Conservation (phyloP, 1,140 invertebrate species). For the Psix sp. region DNA sequence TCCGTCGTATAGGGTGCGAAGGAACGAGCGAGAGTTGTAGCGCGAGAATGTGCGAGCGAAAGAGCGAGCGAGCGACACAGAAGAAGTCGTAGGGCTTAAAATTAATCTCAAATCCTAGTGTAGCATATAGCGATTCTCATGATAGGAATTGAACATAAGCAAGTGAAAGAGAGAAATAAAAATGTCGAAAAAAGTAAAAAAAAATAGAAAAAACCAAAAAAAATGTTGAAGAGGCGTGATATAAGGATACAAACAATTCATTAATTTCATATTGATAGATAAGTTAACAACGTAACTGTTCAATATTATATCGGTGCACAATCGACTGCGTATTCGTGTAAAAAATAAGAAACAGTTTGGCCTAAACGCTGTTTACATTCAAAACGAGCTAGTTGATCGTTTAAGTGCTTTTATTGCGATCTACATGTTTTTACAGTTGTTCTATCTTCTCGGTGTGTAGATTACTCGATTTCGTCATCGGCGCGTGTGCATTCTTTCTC, state of each 20-base stretch:
- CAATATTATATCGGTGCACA: conserved; percentile 69
- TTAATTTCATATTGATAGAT: conserved; percentile 71
- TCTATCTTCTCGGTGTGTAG: conserved; percentile 56
- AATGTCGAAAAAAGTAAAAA: conserved; percentile 14
- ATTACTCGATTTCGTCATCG: conserved; percentile 34
- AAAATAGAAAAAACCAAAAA: conserved; percentile 12
- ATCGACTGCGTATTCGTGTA: conserved; percentile 65
- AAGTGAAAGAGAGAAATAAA: conserved; percentile 13
- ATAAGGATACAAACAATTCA: conserved; percentile 19
- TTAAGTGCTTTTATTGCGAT: conserved; percentile 57
- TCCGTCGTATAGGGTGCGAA: conserved; percentile 44
- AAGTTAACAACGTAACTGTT: conserved; percentile 63
- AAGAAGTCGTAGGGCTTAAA: conserved; percentile 49
- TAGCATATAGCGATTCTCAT: conserved; percentile 66
- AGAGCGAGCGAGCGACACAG: conserved; percentile 6
- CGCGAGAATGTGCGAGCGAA: conserved; percentile 34
- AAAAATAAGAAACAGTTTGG: conserved; percentile 64
- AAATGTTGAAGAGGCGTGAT: conserved; percentile 9
- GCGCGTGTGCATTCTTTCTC: conserved; percentile 19
- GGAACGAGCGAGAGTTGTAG: conserved; percentile 23
- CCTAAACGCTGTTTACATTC: conserved; percentile 65
- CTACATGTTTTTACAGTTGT: conserved; percentile 56
- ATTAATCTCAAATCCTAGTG: conserved; percentile 64
- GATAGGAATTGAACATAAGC: conserved; percentile 72
- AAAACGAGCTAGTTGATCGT: conserved; percentile 39